phyloP scores from a whole-genome alignment of 1,140 invertebrate species.

The Sitobion miscanthi region DNA sequence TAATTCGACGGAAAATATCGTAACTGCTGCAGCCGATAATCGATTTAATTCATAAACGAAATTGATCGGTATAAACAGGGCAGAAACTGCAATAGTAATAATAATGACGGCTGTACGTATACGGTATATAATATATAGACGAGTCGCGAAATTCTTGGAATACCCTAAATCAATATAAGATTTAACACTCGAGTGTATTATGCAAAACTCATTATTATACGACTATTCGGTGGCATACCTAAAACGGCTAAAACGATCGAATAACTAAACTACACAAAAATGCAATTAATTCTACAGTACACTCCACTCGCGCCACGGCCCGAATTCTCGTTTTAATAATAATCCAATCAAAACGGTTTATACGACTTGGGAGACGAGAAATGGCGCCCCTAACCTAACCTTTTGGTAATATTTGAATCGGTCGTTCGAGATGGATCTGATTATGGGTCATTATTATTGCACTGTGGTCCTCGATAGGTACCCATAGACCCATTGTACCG shows the following conservation, averaged over 20 bases:
- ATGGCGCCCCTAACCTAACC: not conserved
- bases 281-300: not conserved
- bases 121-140: not conserved
- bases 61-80: not conserved
- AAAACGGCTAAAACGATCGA: not conserved
- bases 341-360: not conserved
- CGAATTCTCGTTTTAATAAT: not conserved
- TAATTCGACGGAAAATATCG: not conserved
- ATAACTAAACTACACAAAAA: not conserved
- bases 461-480: not conserved
- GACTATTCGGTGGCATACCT: not conserved
- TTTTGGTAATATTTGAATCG: not conserved
- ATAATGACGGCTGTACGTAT: not conserved
- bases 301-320: not conserved
- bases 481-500: not conserved
- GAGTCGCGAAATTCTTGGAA: not conserved
- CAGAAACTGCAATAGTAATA: not conserved
- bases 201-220: constrained; percentile 1
- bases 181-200: constrained; percentile 2
- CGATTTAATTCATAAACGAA: not conserved
- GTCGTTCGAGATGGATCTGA: not conserved
- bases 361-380: not conserved
- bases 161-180: constrained; percentile 9
- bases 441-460: not conserved
- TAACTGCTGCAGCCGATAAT: not conserved